Base-by-base conservation (phyloP, 1,140 invertebrate species). In the Cyclina sinensis region DNA sequence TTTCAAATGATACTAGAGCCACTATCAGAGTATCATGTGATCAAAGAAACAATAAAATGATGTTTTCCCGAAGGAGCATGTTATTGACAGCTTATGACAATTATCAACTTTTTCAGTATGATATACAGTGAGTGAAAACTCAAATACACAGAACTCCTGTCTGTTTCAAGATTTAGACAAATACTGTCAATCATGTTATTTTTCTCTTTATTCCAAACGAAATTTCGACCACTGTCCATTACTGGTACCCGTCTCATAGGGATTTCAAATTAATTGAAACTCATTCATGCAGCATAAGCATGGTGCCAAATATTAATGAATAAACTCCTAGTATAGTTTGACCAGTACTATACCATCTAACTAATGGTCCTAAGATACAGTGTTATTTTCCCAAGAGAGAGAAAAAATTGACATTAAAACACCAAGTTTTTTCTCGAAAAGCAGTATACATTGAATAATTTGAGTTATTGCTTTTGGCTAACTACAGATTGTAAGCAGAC, bases 201-300 rank as follows among this genome's bases (percentile, higher is more conserved):
- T 70, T 39, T 65, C 24, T 35, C 1, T 30, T 65, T 30, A 30
- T 11, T 30, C 24, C 27, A 5, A 37, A 70, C 37, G 65, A 70
- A 70, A 70, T 70, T 70, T 70, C 16, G 37, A 32, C 65, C 65
- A 70, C 30, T 62, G 79, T 81, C 79, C 79, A 81, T 81, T 62
- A 81, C 4, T 37, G 30, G 35, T 39, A 37, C 14, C 59, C 39
- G 59, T 83, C 81, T 68, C 39, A 39, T 4, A 68, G 81, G 39
- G 46, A 27, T 83, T 65, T 83, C 43, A 65, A 83, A 83, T 83
- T 83, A 43, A 83, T 83, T 83, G 62, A 83, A 83, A 83, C 32
- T 68, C 62, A 83, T 5, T 51, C 37, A 48, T 37, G 81, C 73
- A 76, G 46, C 16, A 76, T 4, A 24, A 76, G 12, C 73, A 70